A percentile compares a stretch with the other conserved stretches of the same genome.
These are phyloP conservation scores for Aplysia californica DNA, from an alignment of 1,140 invertebrate genomes.

Conservation along the genomic window DNA sequence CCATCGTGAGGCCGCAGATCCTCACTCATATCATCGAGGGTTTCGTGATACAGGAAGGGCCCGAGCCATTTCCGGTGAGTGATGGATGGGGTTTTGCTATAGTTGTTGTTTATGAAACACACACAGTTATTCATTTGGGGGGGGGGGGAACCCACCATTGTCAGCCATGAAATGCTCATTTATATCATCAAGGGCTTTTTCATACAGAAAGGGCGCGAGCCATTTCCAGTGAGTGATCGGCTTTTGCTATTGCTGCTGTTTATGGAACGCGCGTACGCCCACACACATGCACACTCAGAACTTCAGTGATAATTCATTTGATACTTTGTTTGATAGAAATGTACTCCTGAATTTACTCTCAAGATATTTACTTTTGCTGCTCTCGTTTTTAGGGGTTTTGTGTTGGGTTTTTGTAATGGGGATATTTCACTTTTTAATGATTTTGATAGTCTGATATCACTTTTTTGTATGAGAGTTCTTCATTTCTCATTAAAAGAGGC, in stretches of 20 bases:
- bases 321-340: no score
- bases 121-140: constrained; percentile 11
- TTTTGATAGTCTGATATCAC: no score
- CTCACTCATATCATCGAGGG: constrained; percentile 97
- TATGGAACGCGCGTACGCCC: neutral
- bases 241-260: neutral
- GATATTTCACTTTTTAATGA: no score
- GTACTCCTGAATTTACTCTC: no score
- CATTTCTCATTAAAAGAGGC: no score
- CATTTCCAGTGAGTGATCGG: constrained; percentile 82
- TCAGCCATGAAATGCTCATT: constrained; percentile 94
- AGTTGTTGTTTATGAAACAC: neutral
- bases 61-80: constrained; percentile 85
- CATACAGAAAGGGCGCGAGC: constrained; percentile 84
- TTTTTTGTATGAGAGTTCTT: no score
- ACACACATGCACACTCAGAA: neutral
- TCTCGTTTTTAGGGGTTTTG: no score
- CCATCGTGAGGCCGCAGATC: constrained; percentile 94
- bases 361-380: no score
- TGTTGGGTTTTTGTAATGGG: no score
- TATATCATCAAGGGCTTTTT: constrained; percentile 98
- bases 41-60: constrained; percentile 91
- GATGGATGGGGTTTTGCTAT: neutral
- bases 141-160: constrained; percentile 74
- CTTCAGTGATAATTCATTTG: no score